Evolutionary conservation across 2,113 vertebrate species (phyloP), one percentile per base, ranked within the genome.

Genomic region (Leucopsar rothschildi): DNA sequence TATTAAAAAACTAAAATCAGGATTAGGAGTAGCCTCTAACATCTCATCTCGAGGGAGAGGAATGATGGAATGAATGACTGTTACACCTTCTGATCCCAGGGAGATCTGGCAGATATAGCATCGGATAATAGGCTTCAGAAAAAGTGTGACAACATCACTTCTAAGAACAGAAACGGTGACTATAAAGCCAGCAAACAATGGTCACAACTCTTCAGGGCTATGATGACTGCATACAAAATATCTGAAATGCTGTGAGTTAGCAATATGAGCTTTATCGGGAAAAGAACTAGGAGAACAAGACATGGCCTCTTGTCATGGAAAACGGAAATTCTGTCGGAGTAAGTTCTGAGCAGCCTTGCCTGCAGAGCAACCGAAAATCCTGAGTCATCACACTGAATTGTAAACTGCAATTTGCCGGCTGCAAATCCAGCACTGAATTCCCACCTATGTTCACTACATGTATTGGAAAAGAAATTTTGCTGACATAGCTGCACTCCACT

Each of bases 311-410:
- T 69, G 59, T 87, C 5, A 23, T 10, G 22, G 66, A 65, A 78
- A 82, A 50, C 10, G 49, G 73, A 59, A 87, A 89, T 82, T 76
- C 66, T 95, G 40, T 39, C 72, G 39, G 17, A 79, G 22, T 40
- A 33, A 89, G 77, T 47, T 82, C 70, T 89, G 66, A 89, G 81
- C 87, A 87, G 78, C 50, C 53, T 90, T 95, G 78, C 49, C 82
- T 91, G 70, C 94, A 86, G 93, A 91, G 73, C 64, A 66, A n/a
- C 49, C 2, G 8, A 86, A 97, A 95, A 44, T 69, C 93, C 95
- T 95, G 93, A 96, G 87, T 96, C 93, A 92, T 95, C 93, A 91
- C 63, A 12, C 61, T 79, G 81, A 81, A 71, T 61, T 7, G 7
- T 44, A 57, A 87, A 47, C 72, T 92, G 39, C 39, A 39, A 39